Percentiles rank a stretch among this genome's conserved stretches.
Evolutionary conservation across 2,113 vertebrate species (phyloP).

Genomic region (Actenoides hombroni): DNA sequence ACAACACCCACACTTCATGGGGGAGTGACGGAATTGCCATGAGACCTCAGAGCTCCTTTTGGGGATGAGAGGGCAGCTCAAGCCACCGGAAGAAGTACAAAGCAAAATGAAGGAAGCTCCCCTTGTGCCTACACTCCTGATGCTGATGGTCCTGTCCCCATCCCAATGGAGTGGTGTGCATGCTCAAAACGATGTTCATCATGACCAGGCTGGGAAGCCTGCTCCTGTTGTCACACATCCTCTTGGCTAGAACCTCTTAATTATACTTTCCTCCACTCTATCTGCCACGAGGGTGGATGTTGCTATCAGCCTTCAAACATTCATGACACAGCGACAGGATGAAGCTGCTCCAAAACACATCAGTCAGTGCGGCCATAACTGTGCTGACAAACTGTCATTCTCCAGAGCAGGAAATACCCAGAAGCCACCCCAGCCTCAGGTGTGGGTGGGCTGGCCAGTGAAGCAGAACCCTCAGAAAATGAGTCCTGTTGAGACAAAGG

Average conservation of each 20-base stretch:
- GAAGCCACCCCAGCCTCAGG: background rate
- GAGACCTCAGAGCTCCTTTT: background rate
- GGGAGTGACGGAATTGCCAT: background rate
- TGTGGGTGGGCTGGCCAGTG: background rate
- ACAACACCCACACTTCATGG: background rate
- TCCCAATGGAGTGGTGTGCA: rapidly evolving
- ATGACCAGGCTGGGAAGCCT: background rate
- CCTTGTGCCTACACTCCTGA: background rate
- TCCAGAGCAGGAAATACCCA: background rate
- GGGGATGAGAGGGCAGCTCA: background rate
- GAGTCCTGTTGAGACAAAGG: background rate
- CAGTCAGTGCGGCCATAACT: background rate
- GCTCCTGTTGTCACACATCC: background rate
- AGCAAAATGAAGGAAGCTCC: background rate
- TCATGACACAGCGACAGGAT: background rate
- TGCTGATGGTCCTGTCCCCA: background rate
- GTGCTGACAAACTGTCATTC: background rate
- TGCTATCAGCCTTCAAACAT: background rate
- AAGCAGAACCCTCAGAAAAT: background rate
- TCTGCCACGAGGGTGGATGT: background rate
- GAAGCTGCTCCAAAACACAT: background rate
- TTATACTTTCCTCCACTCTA: background rate
- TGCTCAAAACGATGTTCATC: background rate
- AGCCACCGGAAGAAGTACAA: background rate
- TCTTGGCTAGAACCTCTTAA: background rate